Evolutionary conservation across 92 coral and sea anemone genomes (phyloP), one percentile per base, ranked within the genome.

Genomic region (Isaurus tuberculatus): DNA sequence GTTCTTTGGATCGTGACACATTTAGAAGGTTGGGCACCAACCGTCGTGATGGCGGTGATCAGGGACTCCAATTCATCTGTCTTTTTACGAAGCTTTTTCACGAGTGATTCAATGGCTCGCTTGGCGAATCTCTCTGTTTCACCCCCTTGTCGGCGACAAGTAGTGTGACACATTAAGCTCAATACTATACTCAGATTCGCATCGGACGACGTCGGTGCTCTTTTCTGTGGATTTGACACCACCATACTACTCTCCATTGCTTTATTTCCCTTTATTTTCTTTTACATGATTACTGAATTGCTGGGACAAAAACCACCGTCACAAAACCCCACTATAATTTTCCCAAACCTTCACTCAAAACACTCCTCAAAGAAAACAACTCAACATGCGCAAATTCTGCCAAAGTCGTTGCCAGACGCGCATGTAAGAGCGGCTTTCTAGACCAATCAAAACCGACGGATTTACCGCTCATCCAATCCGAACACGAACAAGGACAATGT

Each of bases 101-200:
- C 99, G 55, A 97, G 55, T 30, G 99, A 97, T 84, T 97, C 99
- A 66, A 97, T 97, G 69, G 99, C 99, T 80, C 99, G 89, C 90
- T 97, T 97, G 37, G 99, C 99, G 86, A 97, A 97, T 87, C 95
- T 97, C 93, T 97, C 99, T 48, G 95, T 95, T 85, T 97, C 99
- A 75, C 97, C 95, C 87, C 98, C 98, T 85, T 97, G 98, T 65
- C 99, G 94, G 83, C 91, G 98, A 87, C 98, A 94, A 86, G 98
- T 94, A 85, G 99, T 97, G 91, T 97, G 98, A 88, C 95, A 92
- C 96, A 97, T 92, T 57, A 97, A 85, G 72, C 94, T 92, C 82
- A 97, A 88, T 48, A 97, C 99, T 85, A 97, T 97, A 86, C 98
- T 97, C 84, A 97, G 87, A 73, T 97, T 97, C 87, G 99, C 98